A percentile compares a stretch with the other conserved stretches of the same genome.
Conservation (phyloP, 2,113 vertebrate genomes). For the Sialia sialis region DNA sequence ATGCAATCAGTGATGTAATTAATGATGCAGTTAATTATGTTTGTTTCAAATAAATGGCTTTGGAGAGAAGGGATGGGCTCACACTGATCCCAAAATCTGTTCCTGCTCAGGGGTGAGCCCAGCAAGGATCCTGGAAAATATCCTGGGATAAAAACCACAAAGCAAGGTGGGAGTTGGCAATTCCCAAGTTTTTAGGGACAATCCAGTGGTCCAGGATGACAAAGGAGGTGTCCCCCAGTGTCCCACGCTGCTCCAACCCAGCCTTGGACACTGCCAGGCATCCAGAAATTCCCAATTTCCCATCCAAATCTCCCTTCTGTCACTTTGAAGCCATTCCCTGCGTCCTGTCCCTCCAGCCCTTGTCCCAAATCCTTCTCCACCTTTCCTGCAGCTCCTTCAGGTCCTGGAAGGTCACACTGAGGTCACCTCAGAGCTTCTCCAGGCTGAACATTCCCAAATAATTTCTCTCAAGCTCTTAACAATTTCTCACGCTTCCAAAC, state of each 20-base stretch:
- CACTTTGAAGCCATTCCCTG: not conserved
- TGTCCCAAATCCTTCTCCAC: not conserved
- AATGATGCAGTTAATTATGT: not conserved
- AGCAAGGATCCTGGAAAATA: fast-evolving
- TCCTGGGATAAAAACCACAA: not conserved
- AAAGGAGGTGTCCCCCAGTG: not conserved
- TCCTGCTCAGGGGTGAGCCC: not conserved
- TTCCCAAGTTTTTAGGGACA: not conserved
- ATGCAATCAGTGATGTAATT: fast-evolving
- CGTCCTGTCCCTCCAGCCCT: not conserved
- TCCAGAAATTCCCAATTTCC: not conserved
- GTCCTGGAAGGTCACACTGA: not conserved
- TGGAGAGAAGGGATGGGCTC: not conserved
- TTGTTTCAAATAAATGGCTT: not conserved
- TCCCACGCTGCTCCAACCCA: too few species aligned
- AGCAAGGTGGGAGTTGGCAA: fast-evolving
- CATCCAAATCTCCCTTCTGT: not conserved
- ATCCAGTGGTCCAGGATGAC: too few species aligned
- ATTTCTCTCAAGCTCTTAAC: not conserved
- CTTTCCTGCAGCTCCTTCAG: not conserved
- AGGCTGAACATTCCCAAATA: not conserved
- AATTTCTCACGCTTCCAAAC: not conserved
- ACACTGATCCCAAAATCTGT: not conserved
- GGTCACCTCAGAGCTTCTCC: not conserved
- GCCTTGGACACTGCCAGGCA: not conserved